Conservation (phyloP, 2,797 vertebrate species). For the Mus spretus region DNA sequence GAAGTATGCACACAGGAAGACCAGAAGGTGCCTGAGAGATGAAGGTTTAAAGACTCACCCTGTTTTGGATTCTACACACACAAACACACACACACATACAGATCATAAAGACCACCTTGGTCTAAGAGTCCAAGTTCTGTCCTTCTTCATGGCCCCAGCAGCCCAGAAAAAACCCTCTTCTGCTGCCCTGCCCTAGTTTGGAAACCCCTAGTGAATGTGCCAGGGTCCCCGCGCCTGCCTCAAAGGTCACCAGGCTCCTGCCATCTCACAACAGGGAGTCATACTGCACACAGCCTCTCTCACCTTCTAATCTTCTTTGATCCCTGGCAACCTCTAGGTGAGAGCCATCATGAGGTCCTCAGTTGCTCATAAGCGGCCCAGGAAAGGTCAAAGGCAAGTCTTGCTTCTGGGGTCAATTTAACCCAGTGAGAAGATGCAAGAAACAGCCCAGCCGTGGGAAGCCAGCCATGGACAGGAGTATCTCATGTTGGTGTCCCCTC, state of each 20-base stretch:
- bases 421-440: fast-evolving
- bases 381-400: neutral
- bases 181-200: neutral
- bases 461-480: neutral
- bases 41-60: neutral
- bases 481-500: fast-evolving
- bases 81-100: fast-evolving
- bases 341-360: neutral
- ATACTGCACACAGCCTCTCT: fast-evolving
- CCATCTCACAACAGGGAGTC: neutral
- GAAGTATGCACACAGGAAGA: neutral
- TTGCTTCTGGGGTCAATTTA: fast-evolving
- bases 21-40: neutral
- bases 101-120: fast-evolving
- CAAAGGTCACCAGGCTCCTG: neutral
- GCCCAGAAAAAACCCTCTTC: neutral
- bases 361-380: neutral
- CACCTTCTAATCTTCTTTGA: slow-evolving; percentile 56
- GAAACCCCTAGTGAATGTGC: neutral
- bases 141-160: neutral
- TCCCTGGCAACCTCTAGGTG: slow-evolving; percentile 46
- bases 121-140: neutral
- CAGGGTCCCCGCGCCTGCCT: neutral
- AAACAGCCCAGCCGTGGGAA: fast-evolving
- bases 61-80: no score